A percentile compares a stretch with the other conserved stretches of the same genome.
phyloP scores from a whole-genome alignment of 1,140 invertebrate genomes.

The Caenorhabditis elegans region WBcel235 BX284606.5:9031001-9031500 shows the following conservation, averaged over 20 bases:
- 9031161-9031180: too few species aligned
- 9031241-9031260: constrained; percentile 53
- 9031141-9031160: constrained; percentile 54
- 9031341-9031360: constrained; percentile 62
- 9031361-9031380: constrained; percentile 62
- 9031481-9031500: constrained; percentile 60
- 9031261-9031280: constrained; percentile 50
- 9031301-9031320: constrained; percentile 61
- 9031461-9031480: background rate
- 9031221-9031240: constrained; percentile 58
- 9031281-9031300: constrained; percentile 57
- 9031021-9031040: constrained; percentile 45
- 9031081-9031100: constrained; percentile 63
- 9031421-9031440: constrained; percentile 50
- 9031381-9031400: constrained; percentile 60
- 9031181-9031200: background rate
- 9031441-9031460: background rate
- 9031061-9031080: constrained; percentile 58
- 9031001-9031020: constrained; percentile 59
- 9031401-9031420: constrained; percentile 64
- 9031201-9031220: constrained; percentile 58
- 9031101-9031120: constrained; percentile 63
- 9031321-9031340: constrained; percentile 65
- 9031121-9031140: constrained; percentile 64
- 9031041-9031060: constrained; percentile 52